phyloP scores from a whole-genome alignment of 2,113 vertebrate species.

The Gallinago jamesoni region DNA sequence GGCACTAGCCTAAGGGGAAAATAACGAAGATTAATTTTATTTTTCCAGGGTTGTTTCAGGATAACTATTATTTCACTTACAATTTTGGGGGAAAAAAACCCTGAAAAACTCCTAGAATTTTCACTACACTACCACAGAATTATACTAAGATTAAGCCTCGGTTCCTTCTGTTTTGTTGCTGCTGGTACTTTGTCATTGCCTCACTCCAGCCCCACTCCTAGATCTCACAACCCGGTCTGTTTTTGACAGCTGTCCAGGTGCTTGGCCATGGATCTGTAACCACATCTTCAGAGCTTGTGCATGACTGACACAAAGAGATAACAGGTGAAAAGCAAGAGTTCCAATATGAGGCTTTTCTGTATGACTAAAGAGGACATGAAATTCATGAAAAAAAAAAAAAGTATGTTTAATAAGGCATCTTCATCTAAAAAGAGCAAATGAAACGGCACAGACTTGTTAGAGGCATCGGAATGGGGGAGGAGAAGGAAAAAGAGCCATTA shows the following conservation, averaged over 20 bases:
- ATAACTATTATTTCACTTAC: not conserved
- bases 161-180: not conserved
- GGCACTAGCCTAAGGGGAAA: slow-evolving; percentile 8
- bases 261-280: not conserved
- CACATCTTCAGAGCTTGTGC: not conserved
- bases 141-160: not conserved
- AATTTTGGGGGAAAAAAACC: not conserved
- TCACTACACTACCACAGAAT: not conserved
- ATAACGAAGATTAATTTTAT: not conserved
- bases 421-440: not conserved
- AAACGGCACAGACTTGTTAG: not conserved
- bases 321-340: not conserved
- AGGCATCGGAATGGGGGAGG: not conserved
- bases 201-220: not conserved
- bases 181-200: not conserved
- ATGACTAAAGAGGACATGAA: not conserved
- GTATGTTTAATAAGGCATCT: not conserved
- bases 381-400: not conserved
- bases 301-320: not conserved
- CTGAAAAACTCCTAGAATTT: not conserved
- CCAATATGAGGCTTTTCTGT: not conserved
- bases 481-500: not conserved
- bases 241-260: not conserved
- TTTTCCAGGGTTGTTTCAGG: not conserved
- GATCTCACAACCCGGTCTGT: not conserved